Percentiles rank a stretch among this genome's conserved stretches.
Evolutionary conservation across 2,797 vertebrate genomes (phyloP).

Genomic region (Sebastes itinus): DNA sequence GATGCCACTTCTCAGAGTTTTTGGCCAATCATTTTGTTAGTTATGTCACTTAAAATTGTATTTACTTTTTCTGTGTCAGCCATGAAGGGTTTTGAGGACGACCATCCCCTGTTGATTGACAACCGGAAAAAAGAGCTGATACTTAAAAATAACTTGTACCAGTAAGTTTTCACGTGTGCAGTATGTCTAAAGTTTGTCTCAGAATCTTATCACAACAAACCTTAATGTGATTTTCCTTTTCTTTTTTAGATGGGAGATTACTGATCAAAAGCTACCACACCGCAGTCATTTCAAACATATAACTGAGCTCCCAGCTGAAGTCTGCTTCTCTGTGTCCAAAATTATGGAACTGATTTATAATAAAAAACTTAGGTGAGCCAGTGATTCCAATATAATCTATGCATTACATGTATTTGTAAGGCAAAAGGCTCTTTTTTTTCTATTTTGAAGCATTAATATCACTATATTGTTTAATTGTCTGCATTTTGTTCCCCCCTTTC

Average conservation of each 20-base stretch:
- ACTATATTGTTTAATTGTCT: not conserved
- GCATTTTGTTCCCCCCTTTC: not conserved
- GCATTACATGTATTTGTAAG: not conserved
- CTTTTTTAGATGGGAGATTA: constrained; percentile 43
- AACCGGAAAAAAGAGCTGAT: constrained; percentile 39
- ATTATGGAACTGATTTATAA: accelerated
- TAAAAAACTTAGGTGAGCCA: constrained; percentile 22
- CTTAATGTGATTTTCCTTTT: not conserved
- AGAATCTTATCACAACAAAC: not conserved
- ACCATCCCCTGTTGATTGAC: constrained; percentile 11
- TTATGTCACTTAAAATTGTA: not conserved
- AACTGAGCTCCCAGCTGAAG: constrained; percentile 43
- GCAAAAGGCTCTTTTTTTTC: not conserved
- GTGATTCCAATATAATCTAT: too few species aligned
- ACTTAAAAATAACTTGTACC: constrained; percentile 34
- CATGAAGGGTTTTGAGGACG: constrained; percentile 42
- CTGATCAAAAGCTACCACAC: constrained; percentile 31
- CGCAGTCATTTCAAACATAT: not conserved
- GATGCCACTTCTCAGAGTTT: too few species aligned
- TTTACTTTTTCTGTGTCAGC: constrained; percentile 34
- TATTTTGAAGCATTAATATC: not conserved
- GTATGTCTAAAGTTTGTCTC: not conserved
- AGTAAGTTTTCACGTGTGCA: constrained; percentile 45
- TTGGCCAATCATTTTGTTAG: too few species aligned
- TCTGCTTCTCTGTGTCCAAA: constrained; percentile 26